These are phyloP conservation scores for Echinarachnius parma DNA, from an alignment of 53 echinoderm and acorn worm species.

Conservation along the genomic window DNA sequence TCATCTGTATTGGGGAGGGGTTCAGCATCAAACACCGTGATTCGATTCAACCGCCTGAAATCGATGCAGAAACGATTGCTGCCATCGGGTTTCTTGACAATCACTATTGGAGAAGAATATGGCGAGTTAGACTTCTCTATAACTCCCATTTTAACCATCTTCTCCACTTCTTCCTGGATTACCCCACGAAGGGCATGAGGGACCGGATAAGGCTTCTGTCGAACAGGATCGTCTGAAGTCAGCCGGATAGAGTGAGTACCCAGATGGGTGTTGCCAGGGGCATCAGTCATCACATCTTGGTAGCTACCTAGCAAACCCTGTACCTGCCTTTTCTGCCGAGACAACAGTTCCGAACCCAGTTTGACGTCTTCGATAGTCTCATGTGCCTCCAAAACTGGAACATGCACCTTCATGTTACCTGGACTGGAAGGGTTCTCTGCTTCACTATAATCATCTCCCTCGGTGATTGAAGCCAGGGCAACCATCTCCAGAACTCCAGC, in stretches of 20 bases:
- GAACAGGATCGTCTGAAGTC: slow-evolving; percentile 43
- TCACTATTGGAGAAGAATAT: slow-evolving; percentile 50
- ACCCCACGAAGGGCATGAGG: slow-evolving; percentile 46
- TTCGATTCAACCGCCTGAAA: slow-evolving; percentile 49
- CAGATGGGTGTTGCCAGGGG: slow-evolving; percentile 44
- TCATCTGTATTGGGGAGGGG: slow-evolving; percentile 59
- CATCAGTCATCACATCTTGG: slow-evolving; percentile 56
- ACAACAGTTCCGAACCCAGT: not conserved
- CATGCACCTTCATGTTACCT: not conserved
- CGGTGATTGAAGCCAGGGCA: no score
- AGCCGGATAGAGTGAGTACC: slow-evolving; percentile 50
- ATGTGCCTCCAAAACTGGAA: slow-evolving; percentile 28
- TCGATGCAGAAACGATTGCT: slow-evolving; percentile 65
- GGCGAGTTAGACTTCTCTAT: slow-evolving; percentile 52
- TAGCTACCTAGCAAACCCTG: slow-evolving; percentile 13
- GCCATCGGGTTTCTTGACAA: slow-evolving; percentile 58
- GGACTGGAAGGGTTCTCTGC: no score
- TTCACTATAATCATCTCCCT: no score
- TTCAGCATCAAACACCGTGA: slow-evolving; percentile 68
- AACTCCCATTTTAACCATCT: slow-evolving; percentile 54
- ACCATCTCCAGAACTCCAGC: not conserved
- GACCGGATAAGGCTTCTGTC: slow-evolving; percentile 43
- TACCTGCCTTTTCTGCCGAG: not conserved
- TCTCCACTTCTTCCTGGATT: slow-evolving; percentile 45
- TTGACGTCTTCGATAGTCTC: slow-evolving; percentile 34